These are phyloP conservation scores for Amphiprion percula DNA, from an alignment of 2,113 vertebrate species.

Conservation along the genomic window DNA sequence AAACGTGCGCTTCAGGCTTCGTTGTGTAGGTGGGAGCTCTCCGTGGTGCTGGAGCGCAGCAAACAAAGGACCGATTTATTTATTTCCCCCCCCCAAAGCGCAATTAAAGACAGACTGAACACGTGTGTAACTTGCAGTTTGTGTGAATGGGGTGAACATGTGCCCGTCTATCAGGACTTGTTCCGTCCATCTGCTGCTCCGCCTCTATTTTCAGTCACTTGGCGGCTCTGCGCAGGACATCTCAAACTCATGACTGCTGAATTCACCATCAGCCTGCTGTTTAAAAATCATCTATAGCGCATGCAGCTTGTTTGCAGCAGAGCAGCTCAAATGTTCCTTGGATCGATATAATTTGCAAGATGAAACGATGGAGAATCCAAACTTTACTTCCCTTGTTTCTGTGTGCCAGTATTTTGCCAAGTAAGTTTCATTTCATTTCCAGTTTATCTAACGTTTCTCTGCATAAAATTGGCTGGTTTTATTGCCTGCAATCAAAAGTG, in stretches of 20 bases:
- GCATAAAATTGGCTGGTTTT: not conserved
- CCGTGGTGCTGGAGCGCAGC: conserved; percentile 47
- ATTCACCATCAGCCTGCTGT: not conserved
- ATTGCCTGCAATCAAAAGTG: not conserved
- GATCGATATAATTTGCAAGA: conserved; percentile 48
- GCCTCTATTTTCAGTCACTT: conserved; percentile 20
- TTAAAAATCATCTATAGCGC: not conserved
- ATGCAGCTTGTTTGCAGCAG: not conserved
- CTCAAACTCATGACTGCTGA: not conserved
- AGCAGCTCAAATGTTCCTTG: conserved; percentile 41
- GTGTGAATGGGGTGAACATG: not conserved
- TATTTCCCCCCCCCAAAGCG: too few species aligned
- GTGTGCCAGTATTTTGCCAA: conserved; percentile 61
- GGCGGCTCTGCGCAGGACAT: not conserved
- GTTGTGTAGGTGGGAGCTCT: conserved; percentile 25
- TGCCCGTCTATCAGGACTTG: not conserved
- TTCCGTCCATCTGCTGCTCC: conserved; percentile 8
- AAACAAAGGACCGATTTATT: not conserved
- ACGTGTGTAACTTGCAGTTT: not conserved
- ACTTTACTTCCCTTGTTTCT: conserved; percentile 57
- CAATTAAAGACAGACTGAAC: too few species aligned
- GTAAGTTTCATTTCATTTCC: conserved; percentile 66
- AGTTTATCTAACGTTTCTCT: not conserved
- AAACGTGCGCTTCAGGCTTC: not conserved
- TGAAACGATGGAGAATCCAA: conserved; percentile 59